These are phyloP conservation scores for Bactericera cockerelli DNA, from an alignment of 1,140 invertebrate species.

Conservation along the genomic window DNA sequence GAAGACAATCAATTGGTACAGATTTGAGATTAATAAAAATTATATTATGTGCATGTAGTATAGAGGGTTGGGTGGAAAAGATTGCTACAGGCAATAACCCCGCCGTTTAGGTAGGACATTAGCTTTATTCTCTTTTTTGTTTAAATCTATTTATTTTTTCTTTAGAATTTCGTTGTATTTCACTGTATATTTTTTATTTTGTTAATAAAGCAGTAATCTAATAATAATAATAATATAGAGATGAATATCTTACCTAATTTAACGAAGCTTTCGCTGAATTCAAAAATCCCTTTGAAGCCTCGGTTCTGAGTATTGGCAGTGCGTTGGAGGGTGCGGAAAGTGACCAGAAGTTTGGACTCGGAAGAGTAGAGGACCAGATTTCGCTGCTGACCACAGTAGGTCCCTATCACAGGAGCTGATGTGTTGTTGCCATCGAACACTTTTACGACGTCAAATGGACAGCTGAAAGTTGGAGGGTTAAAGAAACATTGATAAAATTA, in stretches of 20 bases:
- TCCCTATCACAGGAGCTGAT: constrained; percentile 76
- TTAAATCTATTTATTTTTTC: no score
- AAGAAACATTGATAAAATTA: not conserved
- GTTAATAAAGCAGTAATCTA: no score
- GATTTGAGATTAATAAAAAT: no score
- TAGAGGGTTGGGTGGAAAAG: no score
- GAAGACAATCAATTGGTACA: no score
- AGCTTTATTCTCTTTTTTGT: no score
- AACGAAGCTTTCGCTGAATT: constrained; percentile 92
- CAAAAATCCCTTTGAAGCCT: constrained; percentile 88
- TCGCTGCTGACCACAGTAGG: constrained; percentile 93
- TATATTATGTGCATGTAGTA: no score
- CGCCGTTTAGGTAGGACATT: no score
- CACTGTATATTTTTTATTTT: no score
- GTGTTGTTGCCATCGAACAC: constrained; percentile 86
- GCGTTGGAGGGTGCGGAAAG: constrained; percentile 74
- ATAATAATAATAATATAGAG: no score
- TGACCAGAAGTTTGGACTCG: constrained; percentile 69
- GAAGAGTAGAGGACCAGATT: constrained; percentile 91
- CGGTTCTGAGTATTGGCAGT: constrained; percentile 84
- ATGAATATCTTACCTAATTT: constrained; percentile 68
- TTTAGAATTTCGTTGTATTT: no score
- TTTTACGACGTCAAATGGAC: constrained; percentile 94
- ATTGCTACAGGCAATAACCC: no score
- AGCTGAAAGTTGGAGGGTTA: constrained; percentile 49